Percentiles rank a stretch among this genome's conserved stretches.
phyloP scores from a whole-genome alignment of 2,797 vertebrate species.

The Clarias laeviceps region DNA sequence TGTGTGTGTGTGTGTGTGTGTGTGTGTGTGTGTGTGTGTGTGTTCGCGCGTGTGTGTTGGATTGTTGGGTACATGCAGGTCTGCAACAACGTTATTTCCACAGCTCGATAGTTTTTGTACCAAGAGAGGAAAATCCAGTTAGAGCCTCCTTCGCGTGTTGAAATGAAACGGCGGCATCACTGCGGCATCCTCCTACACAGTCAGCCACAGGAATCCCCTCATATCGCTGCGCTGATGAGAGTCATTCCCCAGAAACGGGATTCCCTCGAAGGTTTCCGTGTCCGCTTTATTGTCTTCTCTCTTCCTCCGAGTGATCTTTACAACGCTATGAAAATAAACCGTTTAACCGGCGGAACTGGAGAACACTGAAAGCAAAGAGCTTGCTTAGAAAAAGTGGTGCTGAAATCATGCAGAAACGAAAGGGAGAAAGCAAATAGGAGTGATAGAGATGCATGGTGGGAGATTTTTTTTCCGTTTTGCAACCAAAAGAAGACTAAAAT shows the following conservation, averaged over 20 bases:
- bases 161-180: constrained; percentile 16
- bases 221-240: background rate
- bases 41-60: background rate
- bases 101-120: constrained; percentile 12
- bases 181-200: constrained; percentile 25
- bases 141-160: constrained; percentile 7
- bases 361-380: background rate
- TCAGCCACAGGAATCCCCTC: constrained; percentile 1
- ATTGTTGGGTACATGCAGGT: constrained; percentile 14
- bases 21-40: no score
- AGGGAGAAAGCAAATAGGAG: background rate
- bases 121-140: constrained; percentile 38
- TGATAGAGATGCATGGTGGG: background rate
- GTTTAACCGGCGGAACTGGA: background rate
- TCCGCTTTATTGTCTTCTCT: constrained; percentile 14
- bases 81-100: constrained; percentile 45
- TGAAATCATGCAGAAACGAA: background rate
- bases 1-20: background rate
- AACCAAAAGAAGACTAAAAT: constrained; percentile 40
- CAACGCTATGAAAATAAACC: background rate
- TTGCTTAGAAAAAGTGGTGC: background rate
- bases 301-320: background rate
- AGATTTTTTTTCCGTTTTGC: constrained; percentile 15
- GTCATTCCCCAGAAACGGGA: constrained; percentile 10
- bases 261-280: background rate